Evolutionary conservation across 2,888 invertebrate genomes (phyloP).

Genomic region (Euzophera pinguis): DNA sequence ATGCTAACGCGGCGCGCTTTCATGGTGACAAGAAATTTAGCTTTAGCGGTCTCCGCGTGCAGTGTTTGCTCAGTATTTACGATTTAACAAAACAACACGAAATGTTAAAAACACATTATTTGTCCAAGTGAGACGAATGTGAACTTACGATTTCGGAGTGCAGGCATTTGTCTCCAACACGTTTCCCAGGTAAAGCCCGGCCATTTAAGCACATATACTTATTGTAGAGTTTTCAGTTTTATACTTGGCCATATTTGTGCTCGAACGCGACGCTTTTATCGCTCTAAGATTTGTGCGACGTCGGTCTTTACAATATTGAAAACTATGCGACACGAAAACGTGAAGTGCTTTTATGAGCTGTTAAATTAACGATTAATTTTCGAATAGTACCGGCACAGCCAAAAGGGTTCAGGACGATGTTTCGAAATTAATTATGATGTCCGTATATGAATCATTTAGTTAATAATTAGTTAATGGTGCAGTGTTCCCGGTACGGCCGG

Average conservation of each 20-base stretch:
- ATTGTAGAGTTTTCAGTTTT: constrained; percentile 69
- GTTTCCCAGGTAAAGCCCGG: constrained; percentile 59
- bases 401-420: neutral
- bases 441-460: constrained; percentile 19
- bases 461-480: constrained; percentile 25
- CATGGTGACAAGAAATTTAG: constrained; percentile 42
- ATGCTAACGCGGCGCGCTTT: constrained; percentile 49
- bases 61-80: constrained; percentile 77
- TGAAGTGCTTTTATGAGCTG: constrained; percentile 56
- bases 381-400: constrained; percentile 21
- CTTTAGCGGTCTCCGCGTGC: constrained; percentile 45
- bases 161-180: constrained; percentile 71
- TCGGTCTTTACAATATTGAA: constrained; percentile 7
- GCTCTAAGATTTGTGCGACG: constrained; percentile 11
- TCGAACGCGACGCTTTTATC: constrained; percentile 57
- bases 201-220: constrained; percentile 64
- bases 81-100: constrained; percentile 79
- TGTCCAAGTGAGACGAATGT: constrained; percentile 77
- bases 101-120: constrained; percentile 80
- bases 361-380: constrained; percentile 52
- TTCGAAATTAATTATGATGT: neutral
- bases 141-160: constrained; percentile 67
- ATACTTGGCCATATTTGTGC: constrained; percentile 59
- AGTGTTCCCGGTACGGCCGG: constrained; percentile 37
- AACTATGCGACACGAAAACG: constrained; percentile 15